Evolutionary conservation across 2,888 invertebrate species (phyloP).

Genomic region (Endomychus coccineus): DNA sequence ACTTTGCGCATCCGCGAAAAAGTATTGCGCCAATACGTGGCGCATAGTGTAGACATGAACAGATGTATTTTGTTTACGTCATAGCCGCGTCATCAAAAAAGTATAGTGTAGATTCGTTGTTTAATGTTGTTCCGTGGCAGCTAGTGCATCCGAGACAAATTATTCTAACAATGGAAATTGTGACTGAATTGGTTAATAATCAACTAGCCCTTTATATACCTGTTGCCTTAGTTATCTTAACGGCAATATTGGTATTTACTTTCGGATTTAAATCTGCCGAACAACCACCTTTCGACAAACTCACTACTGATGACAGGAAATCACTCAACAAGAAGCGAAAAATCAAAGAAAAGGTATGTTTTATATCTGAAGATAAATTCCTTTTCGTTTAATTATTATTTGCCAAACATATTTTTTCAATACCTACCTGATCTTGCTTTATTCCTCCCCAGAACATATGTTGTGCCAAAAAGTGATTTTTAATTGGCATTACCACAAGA

Average conservation of each 20-base stretch:
- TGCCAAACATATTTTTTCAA: neutral
- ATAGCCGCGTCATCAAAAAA: slow-evolving; percentile 61
- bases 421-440: too few species aligned
- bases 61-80: slow-evolving; percentile 52
- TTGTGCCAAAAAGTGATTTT: too few species aligned
- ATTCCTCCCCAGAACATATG: too few species aligned
- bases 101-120: slow-evolving; percentile 19
- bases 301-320: slow-evolving; percentile 62
- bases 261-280: slow-evolving; percentile 39
- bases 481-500: too few species aligned
- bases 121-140: slow-evolving; percentile 18
- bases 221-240: slow-evolving; percentile 46
- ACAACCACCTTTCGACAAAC: slow-evolving; percentile 73
- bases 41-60: slow-evolving; percentile 25
- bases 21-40: slow-evolving; percentile 28
- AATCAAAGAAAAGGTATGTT: slow-evolving; percentile 60
- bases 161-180: slow-evolving; percentile 49
- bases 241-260: slow-evolving; percentile 32
- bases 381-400: slow-evolving; percentile 2
- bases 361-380: neutral
- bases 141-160: slow-evolving; percentile 6
- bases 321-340: slow-evolving; percentile 61
- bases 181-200: slow-evolving; percentile 51
- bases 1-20: too few species aligned
- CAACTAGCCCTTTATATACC: slow-evolving; percentile 52